Base-by-base conservation (phyloP, 2,113 vertebrate genomes). In the Pholis gunnellus region DNA sequence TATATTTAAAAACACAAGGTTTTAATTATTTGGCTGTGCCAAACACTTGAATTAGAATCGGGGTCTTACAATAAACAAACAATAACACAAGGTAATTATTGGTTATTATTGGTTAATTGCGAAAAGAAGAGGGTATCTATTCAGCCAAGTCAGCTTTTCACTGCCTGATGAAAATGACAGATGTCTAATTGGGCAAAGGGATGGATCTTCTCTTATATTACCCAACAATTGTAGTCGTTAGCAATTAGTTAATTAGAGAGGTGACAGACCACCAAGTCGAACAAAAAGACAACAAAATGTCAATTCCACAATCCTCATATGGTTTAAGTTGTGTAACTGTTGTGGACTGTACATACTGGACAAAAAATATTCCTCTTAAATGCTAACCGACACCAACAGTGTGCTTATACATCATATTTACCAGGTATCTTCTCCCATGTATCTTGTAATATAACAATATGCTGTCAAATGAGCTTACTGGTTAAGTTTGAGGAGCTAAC, bases 401-500 rank as follows among this genome's bases (percentile, higher is more conserved):
- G 22, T 20, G 31, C n/a, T 61, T 9, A 27, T 52, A 67, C 34
- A 27, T n/a, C 6, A 6, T 14, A 42, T 27, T 7, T 17, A 22
- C 1, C 20, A 36, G 8, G 15, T 0, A n/a, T 20, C 2, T 2
- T 52, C 65, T 6, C 4, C 9, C 2, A 2, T 20, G 31, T 10
- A 46, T 3, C 25, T 6, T 64, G 31, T 50, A 50, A 57, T 22
- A 9, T 52, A 13, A 69, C 5, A 60, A 29, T 31, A 65, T 79
- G 61, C n/a, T 14, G 25, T 74, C 54, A 70, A 36, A 46, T 25
- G 22, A 74, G 52, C 36, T 79, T 13, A 52, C 15, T 31, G 71
- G 38, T 79, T 5, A 9, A 44, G 38, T 72, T 61, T 52, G 59
- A 75, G 14, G 17, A 17, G 78, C 72, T 85, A 79, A 50, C 52